Evolutionary conservation across 2,797 vertebrate species (phyloP).

Genomic region (Sphenopsis melanotis): DNA sequence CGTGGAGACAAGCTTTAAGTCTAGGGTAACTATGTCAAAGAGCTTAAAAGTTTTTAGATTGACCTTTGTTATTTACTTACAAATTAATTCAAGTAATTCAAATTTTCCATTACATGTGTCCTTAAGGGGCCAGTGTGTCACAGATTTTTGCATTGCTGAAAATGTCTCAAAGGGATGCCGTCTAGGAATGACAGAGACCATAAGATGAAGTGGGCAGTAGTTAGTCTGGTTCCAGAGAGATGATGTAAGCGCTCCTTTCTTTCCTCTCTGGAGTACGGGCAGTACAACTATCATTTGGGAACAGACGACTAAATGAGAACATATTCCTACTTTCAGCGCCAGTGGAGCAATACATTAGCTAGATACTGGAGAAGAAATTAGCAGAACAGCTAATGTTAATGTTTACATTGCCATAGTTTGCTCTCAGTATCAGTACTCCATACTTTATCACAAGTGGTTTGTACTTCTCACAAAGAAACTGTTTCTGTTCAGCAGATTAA

Average conservation of each 20-base stretch:
- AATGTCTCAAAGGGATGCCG: not conserved
- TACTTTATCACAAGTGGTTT: not conserved
- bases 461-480: not conserved
- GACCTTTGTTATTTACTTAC: not conserved
- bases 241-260: not conserved
- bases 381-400: not conserved
- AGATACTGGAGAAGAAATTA: not conserved
- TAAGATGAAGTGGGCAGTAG: not conserved
- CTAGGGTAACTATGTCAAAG: not conserved
- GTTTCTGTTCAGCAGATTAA: not conserved
- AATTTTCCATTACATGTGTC: not conserved
- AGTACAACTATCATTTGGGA: not conserved
- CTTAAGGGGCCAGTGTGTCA: not conserved
- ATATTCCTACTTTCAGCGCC: not conserved
- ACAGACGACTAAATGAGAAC: not conserved
- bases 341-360: not conserved
- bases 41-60: not conserved
- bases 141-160: not conserved
- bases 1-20: not conserved
- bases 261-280: not conserved
- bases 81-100: not conserved
- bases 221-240: not conserved
- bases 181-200: not conserved
- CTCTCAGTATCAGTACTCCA: not conserved
- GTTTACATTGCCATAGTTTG: not conserved